phyloP scores from a whole-genome alignment of 2,888 invertebrate genomes.

The Charanyca ferruginea region DNA sequence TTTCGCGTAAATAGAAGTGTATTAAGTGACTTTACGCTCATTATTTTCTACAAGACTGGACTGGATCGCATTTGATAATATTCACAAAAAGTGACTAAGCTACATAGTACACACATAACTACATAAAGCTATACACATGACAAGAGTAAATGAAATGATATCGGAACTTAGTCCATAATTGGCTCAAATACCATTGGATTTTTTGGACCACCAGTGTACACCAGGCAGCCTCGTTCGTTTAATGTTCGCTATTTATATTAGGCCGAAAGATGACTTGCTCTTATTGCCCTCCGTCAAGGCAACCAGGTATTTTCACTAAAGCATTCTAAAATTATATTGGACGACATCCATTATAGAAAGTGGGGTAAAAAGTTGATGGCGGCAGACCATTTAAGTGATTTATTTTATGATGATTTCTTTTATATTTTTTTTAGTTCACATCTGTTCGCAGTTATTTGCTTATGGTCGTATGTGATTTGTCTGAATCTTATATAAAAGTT shows the following conservation, averaged over 20 bases:
- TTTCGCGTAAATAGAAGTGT: no score
- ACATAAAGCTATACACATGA: no score
- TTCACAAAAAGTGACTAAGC: not conserved
- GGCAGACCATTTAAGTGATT: conserved; percentile 60
- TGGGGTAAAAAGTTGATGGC: conserved; percentile 64
- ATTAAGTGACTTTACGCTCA: no score
- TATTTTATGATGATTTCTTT: conserved; percentile 44
- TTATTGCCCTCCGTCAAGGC: conserved; percentile 66
- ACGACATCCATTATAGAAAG: conserved; percentile 78
- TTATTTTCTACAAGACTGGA: no score
- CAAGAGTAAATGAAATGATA: no score
- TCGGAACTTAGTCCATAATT: not conserved
- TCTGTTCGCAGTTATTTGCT: not conserved
- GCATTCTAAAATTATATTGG: conserved; percentile 78
- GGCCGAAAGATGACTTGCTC: conserved; percentile 82
- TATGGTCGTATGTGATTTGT: not conserved
- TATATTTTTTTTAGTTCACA: conserved; percentile 1
- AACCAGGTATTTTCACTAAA: conserved; percentile 72
- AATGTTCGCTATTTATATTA: conserved; percentile 79
- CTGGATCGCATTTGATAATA: no score
- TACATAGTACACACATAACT: no score
- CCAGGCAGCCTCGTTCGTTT: conserved; percentile 44
- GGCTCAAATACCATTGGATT: not conserved
- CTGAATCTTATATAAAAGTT: not conserved
- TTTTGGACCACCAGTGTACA: conserved; percentile 53